A percentile compares a stretch with the other conserved stretches of the same genome.
phyloP scores from a whole-genome alignment of 2,113 vertebrate species.

The Brachirus orientalis region DNA sequence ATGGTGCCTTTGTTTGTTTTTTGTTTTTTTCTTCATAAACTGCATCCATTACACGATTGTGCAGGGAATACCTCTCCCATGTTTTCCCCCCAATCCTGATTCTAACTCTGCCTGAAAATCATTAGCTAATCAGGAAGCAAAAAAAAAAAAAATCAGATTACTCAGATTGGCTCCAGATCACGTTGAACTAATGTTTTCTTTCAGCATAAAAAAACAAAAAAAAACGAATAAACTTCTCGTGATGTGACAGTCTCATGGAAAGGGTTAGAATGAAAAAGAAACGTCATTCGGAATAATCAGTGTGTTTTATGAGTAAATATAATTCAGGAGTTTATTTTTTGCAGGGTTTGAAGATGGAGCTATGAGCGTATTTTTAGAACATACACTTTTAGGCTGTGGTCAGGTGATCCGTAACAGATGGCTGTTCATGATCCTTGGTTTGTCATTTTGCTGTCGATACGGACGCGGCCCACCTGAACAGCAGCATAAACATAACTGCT shows the following conservation, averaged over 20 bases:
- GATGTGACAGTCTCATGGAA: too few species aligned
- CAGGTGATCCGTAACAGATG: conserved; percentile 33
- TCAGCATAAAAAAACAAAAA: too few species aligned
- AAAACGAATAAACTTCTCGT: too few species aligned
- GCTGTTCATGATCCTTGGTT: conserved; percentile 37
- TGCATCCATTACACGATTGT: conserved; percentile 21
- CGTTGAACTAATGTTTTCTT: conserved; percentile 7
- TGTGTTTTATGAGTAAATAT: conserved; percentile 26
- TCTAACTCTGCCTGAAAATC: conserved; percentile 69
- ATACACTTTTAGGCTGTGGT: conserved; percentile 12
- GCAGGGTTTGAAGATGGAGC: conserved; percentile 25
- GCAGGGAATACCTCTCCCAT: conserved; percentile 20
- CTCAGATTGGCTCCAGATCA: conserved; percentile 56
- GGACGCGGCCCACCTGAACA: conserved; percentile 28
- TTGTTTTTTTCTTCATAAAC: not conserved
- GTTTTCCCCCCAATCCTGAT: conserved; percentile 31
- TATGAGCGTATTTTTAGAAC: conserved; percentile 27
- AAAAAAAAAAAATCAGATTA: conserved; percentile 75
- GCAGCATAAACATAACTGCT: conserved; percentile 61
- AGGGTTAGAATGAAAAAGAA: not conserved
- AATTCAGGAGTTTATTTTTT: conserved; percentile 13
- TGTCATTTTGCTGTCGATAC: conserved; percentile 40
- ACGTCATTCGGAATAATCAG: conserved; percentile 6
- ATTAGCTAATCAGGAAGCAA: conserved; percentile 78
- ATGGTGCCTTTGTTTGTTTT: conserved; percentile 28